Conservation (phyloP, 2,888 invertebrate genomes). For the Apotomis turbidana region DNA sequence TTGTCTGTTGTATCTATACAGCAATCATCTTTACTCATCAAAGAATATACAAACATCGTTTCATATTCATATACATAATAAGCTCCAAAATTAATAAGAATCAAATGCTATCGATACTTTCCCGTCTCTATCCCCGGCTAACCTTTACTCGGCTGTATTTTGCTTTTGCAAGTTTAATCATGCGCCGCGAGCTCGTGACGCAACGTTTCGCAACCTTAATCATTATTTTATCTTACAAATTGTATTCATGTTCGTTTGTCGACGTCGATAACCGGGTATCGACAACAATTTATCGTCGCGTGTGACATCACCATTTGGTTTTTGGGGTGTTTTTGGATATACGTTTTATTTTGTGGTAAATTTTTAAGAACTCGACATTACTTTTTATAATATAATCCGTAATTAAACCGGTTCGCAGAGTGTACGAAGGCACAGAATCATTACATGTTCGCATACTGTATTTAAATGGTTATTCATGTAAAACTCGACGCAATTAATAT, state of each 20-base stretch:
- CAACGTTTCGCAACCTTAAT: slow-evolving; percentile 80
- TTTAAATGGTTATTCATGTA: too few relatives aligned
- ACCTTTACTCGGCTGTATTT: slow-evolving; percentile 81
- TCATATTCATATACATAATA: too few relatives aligned
- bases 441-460: too few relatives aligned
- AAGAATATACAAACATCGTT: too few relatives aligned
- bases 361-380: neutral
- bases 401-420: too few relatives aligned
- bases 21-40: too few relatives aligned
- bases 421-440: too few relatives aligned
- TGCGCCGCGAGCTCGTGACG: slow-evolving; percentile 79
- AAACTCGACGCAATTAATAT: too few relatives aligned
- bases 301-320: slow-evolving; percentile 59
- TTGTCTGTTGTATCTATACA: too few relatives aligned
- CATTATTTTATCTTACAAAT: slow-evolving; percentile 83
- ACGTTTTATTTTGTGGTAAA: neutral
- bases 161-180: slow-evolving; percentile 84
- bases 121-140: slow-evolving; percentile 60
- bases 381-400: too few relatives aligned
- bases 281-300: slow-evolving; percentile 49
- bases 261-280: slow-evolving; percentile 59
- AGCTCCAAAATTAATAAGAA: too few relatives aligned
- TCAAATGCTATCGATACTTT: slow-evolving; percentile 50
- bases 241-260: slow-evolving; percentile 72
- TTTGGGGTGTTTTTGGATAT: slow-evolving; percentile 14